phyloP scores from a whole-genome alignment of 2,797 vertebrate genomes.

The Fringilla coelebs region DNA sequence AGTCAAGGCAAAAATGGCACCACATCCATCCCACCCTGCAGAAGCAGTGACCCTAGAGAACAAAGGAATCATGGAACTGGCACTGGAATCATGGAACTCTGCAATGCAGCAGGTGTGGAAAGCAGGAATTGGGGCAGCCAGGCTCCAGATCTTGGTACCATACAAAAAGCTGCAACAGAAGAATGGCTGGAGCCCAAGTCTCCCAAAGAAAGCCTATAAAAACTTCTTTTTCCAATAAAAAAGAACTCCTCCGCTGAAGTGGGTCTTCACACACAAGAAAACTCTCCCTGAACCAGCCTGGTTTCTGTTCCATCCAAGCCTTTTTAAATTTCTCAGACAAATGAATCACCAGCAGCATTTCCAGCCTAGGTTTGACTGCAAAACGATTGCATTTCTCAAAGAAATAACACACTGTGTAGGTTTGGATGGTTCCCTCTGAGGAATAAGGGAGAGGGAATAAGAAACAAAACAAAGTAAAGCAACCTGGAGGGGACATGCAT shows the following conservation, averaged over 20 bases:
- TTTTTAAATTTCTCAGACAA: constrained; percentile 25
- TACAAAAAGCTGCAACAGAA: background rate
- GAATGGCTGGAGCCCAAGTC: background rate
- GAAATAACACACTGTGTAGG: constrained; percentile 31
- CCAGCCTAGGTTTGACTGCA: background rate
- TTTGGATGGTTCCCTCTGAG: constrained; percentile 45
- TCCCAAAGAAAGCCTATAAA: background rate
- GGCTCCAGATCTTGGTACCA: background rate
- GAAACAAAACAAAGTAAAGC: constrained; percentile 35
- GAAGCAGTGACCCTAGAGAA: background rate
- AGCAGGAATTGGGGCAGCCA: background rate
- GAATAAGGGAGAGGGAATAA: constrained; percentile 11
- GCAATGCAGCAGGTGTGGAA: background rate
- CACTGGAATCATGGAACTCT: background rate
- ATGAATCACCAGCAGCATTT: constrained; percentile 49
- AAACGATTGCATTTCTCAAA: constrained; percentile 14
- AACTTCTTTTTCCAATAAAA: background rate
- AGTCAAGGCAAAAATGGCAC: background rate
- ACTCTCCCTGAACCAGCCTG: background rate
- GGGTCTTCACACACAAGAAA: background rate
- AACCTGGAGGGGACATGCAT: constrained; percentile 41
- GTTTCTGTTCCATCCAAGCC: background rate
- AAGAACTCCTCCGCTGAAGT: background rate
- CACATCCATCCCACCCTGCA: background rate
- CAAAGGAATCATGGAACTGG: background rate